phyloP scores from a whole-genome alignment of 2,113 vertebrate species.

The Alaudala cheleensis region DNA sequence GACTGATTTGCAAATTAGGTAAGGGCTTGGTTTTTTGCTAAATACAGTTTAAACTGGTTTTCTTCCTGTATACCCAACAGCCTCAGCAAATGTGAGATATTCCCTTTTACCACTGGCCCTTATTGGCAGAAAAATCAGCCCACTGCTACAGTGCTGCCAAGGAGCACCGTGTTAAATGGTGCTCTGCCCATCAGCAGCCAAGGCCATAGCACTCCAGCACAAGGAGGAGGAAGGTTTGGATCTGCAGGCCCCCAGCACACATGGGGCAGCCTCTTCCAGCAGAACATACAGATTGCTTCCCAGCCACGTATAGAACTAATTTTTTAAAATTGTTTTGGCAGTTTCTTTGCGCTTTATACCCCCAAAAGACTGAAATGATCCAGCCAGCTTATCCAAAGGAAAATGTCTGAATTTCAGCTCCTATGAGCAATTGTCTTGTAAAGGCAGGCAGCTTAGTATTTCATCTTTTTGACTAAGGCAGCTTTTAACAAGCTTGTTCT shows the following conservation, averaged over 20 bases:
- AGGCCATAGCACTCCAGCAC: background rate
- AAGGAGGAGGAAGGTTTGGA: background rate
- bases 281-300: conserved; percentile 21
- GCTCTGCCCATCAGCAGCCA: background rate
- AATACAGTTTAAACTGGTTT: background rate
- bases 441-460: conserved; percentile 28
- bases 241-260: rapidly evolving
- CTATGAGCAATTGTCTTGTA: background rate
- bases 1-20: background rate
- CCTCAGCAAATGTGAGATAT: background rate
- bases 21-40: background rate
- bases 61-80: background rate
- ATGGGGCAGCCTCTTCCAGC: background rate
- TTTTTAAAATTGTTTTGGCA: background rate
- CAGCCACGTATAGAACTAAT: background rate
- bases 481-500: conserved; percentile 22
- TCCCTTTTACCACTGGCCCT: background rate
- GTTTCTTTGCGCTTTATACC: background rate
- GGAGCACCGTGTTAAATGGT: background rate
- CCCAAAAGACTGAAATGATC: background rate
- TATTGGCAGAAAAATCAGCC: background rate
- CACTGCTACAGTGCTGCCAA: background rate
- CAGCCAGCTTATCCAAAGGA: background rate
- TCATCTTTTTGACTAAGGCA: conserved; percentile 39
- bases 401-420: conserved; percentile 6